Evolutionary conservation across 2,797 vertebrate genomes (phyloP).

Genomic region (Chaetodon trifasciatus): DNA sequence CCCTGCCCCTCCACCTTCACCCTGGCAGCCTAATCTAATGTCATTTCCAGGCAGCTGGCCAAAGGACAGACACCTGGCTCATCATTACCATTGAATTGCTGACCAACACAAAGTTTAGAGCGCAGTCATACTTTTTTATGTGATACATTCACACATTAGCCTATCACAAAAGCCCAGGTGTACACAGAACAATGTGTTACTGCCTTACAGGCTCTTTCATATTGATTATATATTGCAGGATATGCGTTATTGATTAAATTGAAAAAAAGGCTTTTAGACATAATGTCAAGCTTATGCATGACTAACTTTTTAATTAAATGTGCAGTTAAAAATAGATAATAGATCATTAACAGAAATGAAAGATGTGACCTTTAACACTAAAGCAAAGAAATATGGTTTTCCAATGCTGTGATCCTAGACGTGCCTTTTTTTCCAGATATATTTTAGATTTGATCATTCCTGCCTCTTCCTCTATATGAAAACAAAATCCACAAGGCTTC

Average conservation of each 20-base stretch:
- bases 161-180: not conserved
- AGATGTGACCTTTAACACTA: slow-evolving; percentile 42
- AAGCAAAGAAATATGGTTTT: slow-evolving; percentile 23
- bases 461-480: slow-evolving; percentile 8
- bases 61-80: slow-evolving; percentile 73
- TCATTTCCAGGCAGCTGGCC: slow-evolving; percentile 71
- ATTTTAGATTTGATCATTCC: slow-evolving; percentile 16
- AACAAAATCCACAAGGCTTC: slow-evolving; percentile 14
- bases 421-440: not conserved
- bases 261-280: slow-evolving; percentile 40
- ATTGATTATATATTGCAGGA: slow-evolving; percentile 48
- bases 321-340: slow-evolving; percentile 11
- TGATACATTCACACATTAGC: slow-evolving; percentile 27
- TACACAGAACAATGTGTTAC: not conserved
- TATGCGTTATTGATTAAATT: slow-evolving; percentile 50
- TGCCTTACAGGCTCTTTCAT: slow-evolving; percentile 10
- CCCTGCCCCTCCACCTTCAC: slow-evolving; percentile 15
- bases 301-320: slow-evolving; percentile 59
- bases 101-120: slow-evolving; percentile 63
- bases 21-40: slow-evolving; percentile 65
- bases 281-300: slow-evolving; percentile 45
- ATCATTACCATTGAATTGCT: slow-evolving; percentile 63
- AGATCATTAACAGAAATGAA: slow-evolving; percentile 5
- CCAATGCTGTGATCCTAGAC: not conserved
- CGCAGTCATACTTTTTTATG: slow-evolving; percentile 42